Evolutionary conservation across 2,797 vertebrate genomes (phyloP), one percentile per base, ranked within the genome.

Genomic region (Peromyscus melanophrys): DNA sequence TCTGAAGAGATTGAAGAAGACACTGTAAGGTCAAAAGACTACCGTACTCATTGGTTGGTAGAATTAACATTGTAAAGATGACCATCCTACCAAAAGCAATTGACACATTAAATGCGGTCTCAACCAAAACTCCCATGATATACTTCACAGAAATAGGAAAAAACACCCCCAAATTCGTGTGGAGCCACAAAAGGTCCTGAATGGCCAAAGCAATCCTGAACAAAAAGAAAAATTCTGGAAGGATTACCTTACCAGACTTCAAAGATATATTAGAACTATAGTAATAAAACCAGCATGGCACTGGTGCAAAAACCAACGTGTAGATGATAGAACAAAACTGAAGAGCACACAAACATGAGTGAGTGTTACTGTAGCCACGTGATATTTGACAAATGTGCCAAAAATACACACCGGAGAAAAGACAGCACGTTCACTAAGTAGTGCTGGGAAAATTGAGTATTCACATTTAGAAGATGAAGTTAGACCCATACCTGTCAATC

Each of bases 281-380:
- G 9, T 55, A 80, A 80, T 80, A 80, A 52, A 80, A 34, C 77
- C 31, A 55, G 31, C 49, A 55, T 80, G 31, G 19, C 57, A 80
- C 4, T 55, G 34, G 34, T 10, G 1, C 55, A 57, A 57, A 57
- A 57, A 57, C 17, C 0, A 0, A 4, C 4, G 3, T 13, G 77
- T 23, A 21, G 49, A 78, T n/a, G 19, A 57, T 23, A n/a, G 21
- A 81, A 81, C 21, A 37, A 27, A 40, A 81, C 55, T 16, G n/a
- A 59, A 81, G 21, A 16, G 2, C 37, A 25, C 52, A 37, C 11
- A 27, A 57, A 27, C 78, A 16, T 25, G 1, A 81, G n/a, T 59
- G 19, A 55, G 40, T 27, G 12, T 37, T 19, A 16, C 34, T 25
- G 16, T 1, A 37, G 31, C 12, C 19, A 81, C 4, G 19, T 37